Conservation (phyloP, 2,113 vertebrate genomes). For the Malaclemys terrapin region DNA sequence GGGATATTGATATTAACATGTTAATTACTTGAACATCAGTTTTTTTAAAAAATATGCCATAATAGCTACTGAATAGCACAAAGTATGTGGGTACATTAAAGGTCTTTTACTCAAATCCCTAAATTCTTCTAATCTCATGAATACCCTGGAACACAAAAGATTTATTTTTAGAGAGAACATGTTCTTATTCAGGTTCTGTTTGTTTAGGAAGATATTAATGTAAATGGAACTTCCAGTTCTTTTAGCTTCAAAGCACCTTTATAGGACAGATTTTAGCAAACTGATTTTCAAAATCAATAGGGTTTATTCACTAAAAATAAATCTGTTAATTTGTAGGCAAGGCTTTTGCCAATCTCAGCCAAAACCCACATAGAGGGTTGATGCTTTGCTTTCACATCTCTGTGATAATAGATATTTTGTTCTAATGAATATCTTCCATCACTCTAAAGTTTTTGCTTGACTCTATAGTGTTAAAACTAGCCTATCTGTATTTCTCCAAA, state of each 20-base stretch:
- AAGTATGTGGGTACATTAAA: background rate
- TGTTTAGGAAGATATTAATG: conserved; percentile 7
- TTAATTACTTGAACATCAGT: conserved; percentile 41
- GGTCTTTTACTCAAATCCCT: conserved; percentile 27
- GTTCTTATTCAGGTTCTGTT: conserved; percentile 19
- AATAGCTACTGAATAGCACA: conserved; percentile 53
- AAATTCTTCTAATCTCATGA: conserved; percentile 26
- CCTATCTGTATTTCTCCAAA: background rate
- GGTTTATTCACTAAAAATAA: conserved; percentile 12
- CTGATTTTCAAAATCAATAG: background rate
- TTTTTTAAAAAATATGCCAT: conserved; percentile 25
- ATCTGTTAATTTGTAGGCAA: background rate
- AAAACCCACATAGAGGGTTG: background rate
- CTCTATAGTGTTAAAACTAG: background rate
- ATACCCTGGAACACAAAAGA: background rate
- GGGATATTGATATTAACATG: conserved; percentile 50
- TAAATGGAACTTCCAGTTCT: background rate
- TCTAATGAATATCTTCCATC: background rate
- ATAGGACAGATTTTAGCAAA: conserved; percentile 2
- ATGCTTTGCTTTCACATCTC: background rate
- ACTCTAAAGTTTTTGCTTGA: background rate
- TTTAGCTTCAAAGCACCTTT: conserved; percentile 8
- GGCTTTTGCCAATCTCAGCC: background rate
- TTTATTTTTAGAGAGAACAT: conserved; percentile 1
- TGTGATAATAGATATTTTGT: background rate